Evolutionary conservation across 2,797 vertebrate species (phyloP).

Genomic region (Danio choprae): DNA sequence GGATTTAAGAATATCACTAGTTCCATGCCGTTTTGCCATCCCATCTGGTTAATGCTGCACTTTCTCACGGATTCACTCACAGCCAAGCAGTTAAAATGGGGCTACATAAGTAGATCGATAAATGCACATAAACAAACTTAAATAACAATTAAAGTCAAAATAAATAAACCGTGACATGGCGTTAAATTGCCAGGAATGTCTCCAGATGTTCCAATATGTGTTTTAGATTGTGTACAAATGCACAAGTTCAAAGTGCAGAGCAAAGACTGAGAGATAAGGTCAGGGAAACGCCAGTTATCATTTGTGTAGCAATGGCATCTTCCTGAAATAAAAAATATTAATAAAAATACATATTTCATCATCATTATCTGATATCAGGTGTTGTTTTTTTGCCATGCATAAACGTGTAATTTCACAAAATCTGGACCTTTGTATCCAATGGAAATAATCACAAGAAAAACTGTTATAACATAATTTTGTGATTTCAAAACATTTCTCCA

Average conservation of each 20-base stretch:
- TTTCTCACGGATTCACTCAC: conserved; percentile 52
- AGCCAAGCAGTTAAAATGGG: conserved; percentile 37
- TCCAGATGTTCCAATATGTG: conserved; percentile 56
- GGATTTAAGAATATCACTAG: conserved; percentile 42
- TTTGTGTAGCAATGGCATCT: conserved; percentile 8
- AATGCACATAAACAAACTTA: conserved; percentile 59
- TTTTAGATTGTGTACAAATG: conserved; percentile 41
- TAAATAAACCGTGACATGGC: conserved; percentile 62
- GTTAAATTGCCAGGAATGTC: conserved; percentile 62
- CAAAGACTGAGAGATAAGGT: conserved; percentile 38
- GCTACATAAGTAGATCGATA: conserved; percentile 54
- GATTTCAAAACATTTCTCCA: no score
- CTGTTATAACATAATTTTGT: no score
- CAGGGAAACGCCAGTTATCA: conserved; percentile 14
- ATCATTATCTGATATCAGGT: not conserved
- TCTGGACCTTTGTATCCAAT: no score
- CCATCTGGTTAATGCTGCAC: conserved; percentile 24
- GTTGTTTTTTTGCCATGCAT: not conserved
- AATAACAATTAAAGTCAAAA: conserved; percentile 60
- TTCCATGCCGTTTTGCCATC: conserved; percentile 28
- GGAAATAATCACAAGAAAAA: no score
- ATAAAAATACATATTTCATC: not conserved
- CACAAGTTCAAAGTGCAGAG: conserved; percentile 41
- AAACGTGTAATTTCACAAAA: no score
- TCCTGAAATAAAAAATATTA: not conserved